These are phyloP conservation scores for Sphaerophoria rueppellii DNA, from an alignment of 2,888 invertebrate species.

Conservation along the genomic window DNA sequence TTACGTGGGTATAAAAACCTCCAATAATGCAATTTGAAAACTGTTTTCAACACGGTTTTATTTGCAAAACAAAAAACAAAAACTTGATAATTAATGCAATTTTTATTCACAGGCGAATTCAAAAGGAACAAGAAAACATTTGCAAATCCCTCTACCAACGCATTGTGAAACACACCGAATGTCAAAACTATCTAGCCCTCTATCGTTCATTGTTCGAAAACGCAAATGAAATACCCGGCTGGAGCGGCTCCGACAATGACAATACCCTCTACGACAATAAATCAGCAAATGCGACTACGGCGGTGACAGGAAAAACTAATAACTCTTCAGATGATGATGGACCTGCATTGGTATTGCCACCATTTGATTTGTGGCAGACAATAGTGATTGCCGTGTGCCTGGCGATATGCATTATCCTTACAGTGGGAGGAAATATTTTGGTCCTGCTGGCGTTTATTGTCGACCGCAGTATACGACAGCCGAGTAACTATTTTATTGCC, in stretches of 20 bases:
- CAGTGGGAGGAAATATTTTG: constrained; percentile 97
- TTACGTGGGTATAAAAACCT: too few species aligned
- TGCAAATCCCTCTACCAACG: constrained; percentile 87
- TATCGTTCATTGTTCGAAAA: constrained; percentile 82
- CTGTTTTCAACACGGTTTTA: too few species aligned
- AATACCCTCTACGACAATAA: constrained; percentile 77
- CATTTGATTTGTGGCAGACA: constrained; percentile 95
- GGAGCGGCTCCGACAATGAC: constrained; percentile 75
- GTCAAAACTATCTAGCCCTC: constrained; percentile 84
- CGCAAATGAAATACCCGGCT: constrained; percentile 81
- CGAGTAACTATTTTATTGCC: constrained; percentile 99
- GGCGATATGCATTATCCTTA: constrained; percentile 93
- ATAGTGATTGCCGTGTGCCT: constrained; percentile 93
- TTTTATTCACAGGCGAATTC: constrained; percentile 86
- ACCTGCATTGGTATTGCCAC: constrained; percentile 87
- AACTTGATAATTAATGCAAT: neutral
- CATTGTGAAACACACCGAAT: constrained; percentile 85
- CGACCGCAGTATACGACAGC: constrained; percentile 96
- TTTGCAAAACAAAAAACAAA: too few species aligned
- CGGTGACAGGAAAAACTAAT: constrained; percentile 74
- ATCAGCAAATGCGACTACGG: constrained; percentile 77
- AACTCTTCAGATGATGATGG: constrained; percentile 75
- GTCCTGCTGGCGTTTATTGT: constrained; percentile 97
- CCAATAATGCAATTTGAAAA: too few species aligned
- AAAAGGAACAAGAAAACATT: constrained; percentile 88